Evolutionary conservation across 2,888 invertebrate genomes (phyloP).

Genomic region (Palloptera scutellata): DNA sequence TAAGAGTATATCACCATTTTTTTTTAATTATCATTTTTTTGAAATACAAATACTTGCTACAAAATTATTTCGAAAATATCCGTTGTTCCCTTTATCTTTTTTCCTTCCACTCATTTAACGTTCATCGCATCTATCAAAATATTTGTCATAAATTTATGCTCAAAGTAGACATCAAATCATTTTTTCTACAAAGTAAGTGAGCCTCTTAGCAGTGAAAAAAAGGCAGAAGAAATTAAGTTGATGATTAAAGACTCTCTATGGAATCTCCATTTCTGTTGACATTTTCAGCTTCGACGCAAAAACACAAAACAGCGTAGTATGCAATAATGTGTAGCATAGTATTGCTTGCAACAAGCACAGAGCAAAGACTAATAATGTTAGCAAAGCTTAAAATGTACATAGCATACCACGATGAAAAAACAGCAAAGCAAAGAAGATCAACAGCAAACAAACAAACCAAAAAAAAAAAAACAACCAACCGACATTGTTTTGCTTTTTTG

Average conservation of each 20-base stretch:
- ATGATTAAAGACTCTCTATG: slow-evolving; percentile 42
- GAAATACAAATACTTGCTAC: no score
- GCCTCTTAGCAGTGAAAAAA: slow-evolving; percentile 2
- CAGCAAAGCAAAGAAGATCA: background rate
- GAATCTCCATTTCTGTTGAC: slow-evolving; percentile 30
- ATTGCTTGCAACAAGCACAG: background rate
- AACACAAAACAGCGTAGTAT: no score
- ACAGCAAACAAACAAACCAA: background rate
- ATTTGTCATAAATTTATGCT: slow-evolving; percentile 18
- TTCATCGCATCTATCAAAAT: slow-evolving; percentile 32
- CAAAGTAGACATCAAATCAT: slow-evolving; percentile 19
- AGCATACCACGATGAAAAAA: slow-evolving; percentile 5
- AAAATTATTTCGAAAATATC: no score
- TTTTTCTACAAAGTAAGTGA: slow-evolving; percentile 20
- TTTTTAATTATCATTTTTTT: no score
- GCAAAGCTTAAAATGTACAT: slow-evolving; percentile 19
- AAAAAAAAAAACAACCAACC: background rate
- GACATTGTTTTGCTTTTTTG: no score
- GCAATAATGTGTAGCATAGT: background rate
- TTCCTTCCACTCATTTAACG: no score
- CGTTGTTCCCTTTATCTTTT: no score
- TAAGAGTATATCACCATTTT: no score
- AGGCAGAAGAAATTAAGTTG: slow-evolving; percentile 14
- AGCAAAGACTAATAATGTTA: slow-evolving; percentile 24
- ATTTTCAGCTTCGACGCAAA: slow-evolving; percentile 7